Evolutionary conservation across 2,888 invertebrate genomes (phyloP), one percentile per base, ranked within the genome.

Genomic region (Dendrolimus pini): DNA sequence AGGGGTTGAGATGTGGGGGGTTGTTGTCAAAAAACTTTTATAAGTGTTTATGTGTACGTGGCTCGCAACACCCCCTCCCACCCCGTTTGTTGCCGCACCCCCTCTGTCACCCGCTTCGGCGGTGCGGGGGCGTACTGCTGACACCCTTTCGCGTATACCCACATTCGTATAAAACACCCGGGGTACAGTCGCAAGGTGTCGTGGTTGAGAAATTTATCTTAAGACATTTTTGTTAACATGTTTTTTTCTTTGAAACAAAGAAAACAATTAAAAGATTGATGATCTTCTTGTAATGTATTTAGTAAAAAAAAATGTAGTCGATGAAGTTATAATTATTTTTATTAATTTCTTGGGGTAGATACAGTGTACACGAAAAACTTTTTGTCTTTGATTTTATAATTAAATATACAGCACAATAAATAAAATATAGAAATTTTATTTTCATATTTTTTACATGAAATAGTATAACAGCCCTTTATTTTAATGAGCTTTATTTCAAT

Each of bases 21-120:
- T 76, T 87, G 89, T 89, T 90, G 90, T 90, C 90, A 90, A 90
- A 89, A 89, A 89, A 90, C 81, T 89, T 88, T 89, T 90, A 89
- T 90, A 90, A 90, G 89, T 90, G 90, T 90, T 90, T 90, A 90
- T 90, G 84, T 85, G 85, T 83, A 83, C 79, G 87, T 82, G 81
- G 72, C 77, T 71, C 72, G 72, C 72, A 67, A 68, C 64, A 66
- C 58, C 65, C 63, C 56, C 63, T 67, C 60, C 55, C 62, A 58
- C 63, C 64, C 61, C 58, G 68, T 71, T 71, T 72, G 75, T 67
- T 68, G 66, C 69, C 64, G 69, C 66, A 64, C 68, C 65, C 62
- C 60, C 66, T 58, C 65, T 59, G 62, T 61, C 70, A 64, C 67
- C 65, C 64, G 68, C 71, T 68, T 71, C 71, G 66, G 58, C 55